Base-by-base conservation (phyloP, 2,797 vertebrate species). In the Coreius guichenoti region DNA sequence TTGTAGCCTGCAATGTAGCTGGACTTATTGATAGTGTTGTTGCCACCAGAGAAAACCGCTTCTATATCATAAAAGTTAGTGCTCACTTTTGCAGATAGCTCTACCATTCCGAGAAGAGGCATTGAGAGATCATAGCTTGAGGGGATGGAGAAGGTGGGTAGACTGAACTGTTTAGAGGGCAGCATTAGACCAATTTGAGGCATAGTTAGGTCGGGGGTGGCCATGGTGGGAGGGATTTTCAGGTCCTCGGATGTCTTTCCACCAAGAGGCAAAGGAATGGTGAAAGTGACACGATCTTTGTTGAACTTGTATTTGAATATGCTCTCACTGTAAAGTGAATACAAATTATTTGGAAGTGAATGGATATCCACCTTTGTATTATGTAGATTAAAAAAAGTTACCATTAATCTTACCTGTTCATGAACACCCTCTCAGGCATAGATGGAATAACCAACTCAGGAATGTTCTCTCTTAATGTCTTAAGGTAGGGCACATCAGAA, bases 31-130 rank as follows among this genome's bases (percentile, higher is more conserved):
- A 4, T 81, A 9, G 94, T 95, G 86, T 92, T 95, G 90, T 98
- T 97, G 58, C 96, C 96, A 47, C 94, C 95, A 5, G 90, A 94
- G 47, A 94, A 92, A 0, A 88, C 92, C n/a, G 92, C 95, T 3
- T 97, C 96, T 96, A 96, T 97, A 84, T 97, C 96, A 89, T 98
- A 99, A 89, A 95, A 93, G 93, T 98, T 99, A 94, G 95, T 98
- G 89, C 95, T 93, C 87, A 99, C 68, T 5, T 95, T 96, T 33
- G 95, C 89, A 77, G 96, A 96, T 82, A 96, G 69, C 80, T 98
- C 96, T 45, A 97, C 80, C 89, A 95, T 90, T 76, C 96, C 96
- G 86, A 98, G 73, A 77, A 96, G 92, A 86, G 97, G 97, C 65
- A 99, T 61, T 26, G 1, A 92, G 51, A 99, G 86, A 21, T 94